Evolutionary conservation across 2,113 vertebrate genomes (phyloP), one percentile per base, ranked within the genome.

Genomic region (Elgaria multicarinata): DNA sequence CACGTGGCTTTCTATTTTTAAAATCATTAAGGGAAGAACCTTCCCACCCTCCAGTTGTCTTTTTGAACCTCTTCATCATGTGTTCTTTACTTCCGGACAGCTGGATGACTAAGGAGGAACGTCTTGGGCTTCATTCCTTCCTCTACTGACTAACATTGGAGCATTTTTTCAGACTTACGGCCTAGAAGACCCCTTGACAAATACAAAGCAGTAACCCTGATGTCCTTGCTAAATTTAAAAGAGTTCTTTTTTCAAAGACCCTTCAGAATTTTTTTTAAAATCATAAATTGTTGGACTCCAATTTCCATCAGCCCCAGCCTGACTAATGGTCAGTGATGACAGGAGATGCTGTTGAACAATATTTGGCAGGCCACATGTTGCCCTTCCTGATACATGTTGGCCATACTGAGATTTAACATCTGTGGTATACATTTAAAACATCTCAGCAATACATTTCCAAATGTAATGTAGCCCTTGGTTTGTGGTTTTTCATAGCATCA

Each of bases 141-240:
- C 46, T 33, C 76, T 33, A 6, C 12, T 20, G 24, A 42, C n/a
- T 86, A 36, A 78, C 46, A 13, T 44, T 0, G 0, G 83, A 87
- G 22, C 58, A 87, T 71, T 26, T 78, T 31, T 77, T 3, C 9
- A 20, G 31, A 0, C 53, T 7, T 6, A 55, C 53, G 12, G 12
- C 53, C 53, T 55, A n/a, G 6, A 55, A 12, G 12, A 55, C 53
- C 6, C 12, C 12, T 6, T 55, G 53, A 55, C 53, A 55, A 55
- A 55, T 55, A 12, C 6, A 55, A 12, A 55, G 53, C 31, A 0
- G 0, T 8, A 82, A 50, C 53, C 5, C 28, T 20, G 44, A 4
- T 85, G 22, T 6, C 4, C 5, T 18, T 36, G 69, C n/a, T 55
- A 64, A 22, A 74, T n/a, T 3, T 87, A 53, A 44, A 76, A 77